A percentile compares a stretch with the other conserved stretches of the same genome.
Conservation (phyloP, 2,113 vertebrate species). For the Apus apus region DNA sequence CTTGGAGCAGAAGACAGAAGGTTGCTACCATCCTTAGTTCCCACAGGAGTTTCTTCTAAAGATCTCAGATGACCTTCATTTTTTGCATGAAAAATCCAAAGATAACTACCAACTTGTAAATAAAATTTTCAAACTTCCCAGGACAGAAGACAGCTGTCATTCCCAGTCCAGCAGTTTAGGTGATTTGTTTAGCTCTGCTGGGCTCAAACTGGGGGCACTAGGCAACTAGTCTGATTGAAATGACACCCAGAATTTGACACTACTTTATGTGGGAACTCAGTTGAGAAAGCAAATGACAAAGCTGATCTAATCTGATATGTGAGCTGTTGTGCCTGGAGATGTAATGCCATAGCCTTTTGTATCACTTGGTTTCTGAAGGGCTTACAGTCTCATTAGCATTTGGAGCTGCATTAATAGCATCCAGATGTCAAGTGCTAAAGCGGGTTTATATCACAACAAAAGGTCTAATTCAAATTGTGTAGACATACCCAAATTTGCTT, state of each 20-base stretch:
- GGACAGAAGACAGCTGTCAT: constrained; percentile 6
- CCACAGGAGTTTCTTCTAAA: background rate
- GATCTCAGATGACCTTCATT: background rate
- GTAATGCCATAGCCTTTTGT: background rate
- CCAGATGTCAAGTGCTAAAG: constrained; percentile 48
- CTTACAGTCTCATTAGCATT: constrained; percentile 1
- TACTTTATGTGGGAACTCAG: background rate
- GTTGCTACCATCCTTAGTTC: background rate
- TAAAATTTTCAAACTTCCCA: background rate
- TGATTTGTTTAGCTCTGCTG: background rate
- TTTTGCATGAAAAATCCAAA: background rate
- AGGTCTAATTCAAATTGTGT: background rate
- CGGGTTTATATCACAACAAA: background rate
- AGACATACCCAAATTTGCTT: background rate
- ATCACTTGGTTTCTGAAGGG: background rate
- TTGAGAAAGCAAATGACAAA: background rate
- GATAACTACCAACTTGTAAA: background rate
- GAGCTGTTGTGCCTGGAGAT: constrained; percentile 19
- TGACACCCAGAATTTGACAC: background rate
- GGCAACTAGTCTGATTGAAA: background rate
- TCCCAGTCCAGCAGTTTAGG: background rate
- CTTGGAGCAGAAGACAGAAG: background rate
- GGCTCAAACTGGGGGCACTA: background rate
- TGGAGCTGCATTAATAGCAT: background rate
- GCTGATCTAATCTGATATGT: background rate